Base-by-base conservation (phyloP, 2,888 invertebrate species). In the Dolomedes plantarius region DNA sequence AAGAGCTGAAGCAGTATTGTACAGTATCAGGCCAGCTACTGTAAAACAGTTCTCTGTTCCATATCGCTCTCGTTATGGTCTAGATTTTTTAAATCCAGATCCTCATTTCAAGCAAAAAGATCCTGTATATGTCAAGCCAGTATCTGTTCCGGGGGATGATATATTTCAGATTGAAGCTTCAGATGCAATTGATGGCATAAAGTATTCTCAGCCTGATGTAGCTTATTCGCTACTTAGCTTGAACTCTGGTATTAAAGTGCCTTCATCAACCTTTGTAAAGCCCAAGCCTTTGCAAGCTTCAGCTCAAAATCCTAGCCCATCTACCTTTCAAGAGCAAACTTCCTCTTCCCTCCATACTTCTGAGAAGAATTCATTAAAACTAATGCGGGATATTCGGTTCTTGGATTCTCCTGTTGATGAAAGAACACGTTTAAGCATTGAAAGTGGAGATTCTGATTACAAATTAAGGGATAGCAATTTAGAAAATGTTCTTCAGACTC, bases 81-180 rank as follows among this genome's bases (percentile, higher is more conserved):
- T 27, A n/a, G 56, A 64, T 16, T 41, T 65, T 76, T 50, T 39
- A 3, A 50, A 72, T 13, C n/a, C 36, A 7, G 62, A 71, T 2
- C 36, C 64, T 36, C 68, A 23, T n/a, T 19, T 77, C 9, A 71
- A 77, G 36, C 19, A 41, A 13, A 72, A 29, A 50, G 32, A 50
- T 11, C n/a, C 27, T 19, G 39, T 9, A 6, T 36, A 41, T 50
- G 9, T 16, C 32, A 82, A 71, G 31, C 56, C 28, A 27, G 64
- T 80, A 28, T 11, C 23, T 32, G 13, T 80, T 36, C 7, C 41
- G 5, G 9, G 23, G 39, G 83, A 83, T 28, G 62, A 68, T 36
- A 67, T 75, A 39, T 78, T 78, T 29, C 85, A 73, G 16, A 85
- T 85, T 67, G 85, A 78, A 73, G 78, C 85, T 23, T 85, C 85